A percentile compares a stretch with the other conserved stretches of the same genome.
phyloP scores from a whole-genome alignment of 2,888 invertebrate species.

The Fissipunctia ypsillon region DNA sequence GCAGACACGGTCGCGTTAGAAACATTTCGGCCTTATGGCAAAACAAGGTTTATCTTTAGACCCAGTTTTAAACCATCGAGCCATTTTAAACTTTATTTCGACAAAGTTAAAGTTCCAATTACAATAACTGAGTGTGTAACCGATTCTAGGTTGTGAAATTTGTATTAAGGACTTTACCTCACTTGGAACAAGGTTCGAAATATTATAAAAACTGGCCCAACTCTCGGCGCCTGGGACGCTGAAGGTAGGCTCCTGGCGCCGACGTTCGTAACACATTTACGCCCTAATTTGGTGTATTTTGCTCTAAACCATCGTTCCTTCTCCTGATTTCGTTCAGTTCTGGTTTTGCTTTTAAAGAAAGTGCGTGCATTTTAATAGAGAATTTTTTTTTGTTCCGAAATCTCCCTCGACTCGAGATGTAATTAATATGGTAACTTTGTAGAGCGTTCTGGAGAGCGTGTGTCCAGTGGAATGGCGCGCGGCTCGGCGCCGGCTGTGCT shows the following conservation, averaged over 20 bases:
- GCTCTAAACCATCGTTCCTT: background rate
- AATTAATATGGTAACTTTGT: conserved; percentile 6
- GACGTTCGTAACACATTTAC: background rate
- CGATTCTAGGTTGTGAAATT: background rate
- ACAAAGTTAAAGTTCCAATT: background rate
- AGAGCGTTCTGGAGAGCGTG: conserved; percentile 94
- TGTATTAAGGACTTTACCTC: background rate
- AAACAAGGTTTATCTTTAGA: no score
- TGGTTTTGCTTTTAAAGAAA: background rate
- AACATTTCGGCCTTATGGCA: background rate
- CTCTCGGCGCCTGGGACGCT: background rate
- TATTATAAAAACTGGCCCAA: background rate
- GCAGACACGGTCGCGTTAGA: no score
- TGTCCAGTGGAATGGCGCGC: conserved; percentile 97
- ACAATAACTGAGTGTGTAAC: no score
- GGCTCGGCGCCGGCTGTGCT: conserved; percentile 93
- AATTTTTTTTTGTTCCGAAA: background rate
- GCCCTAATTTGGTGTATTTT: background rate
- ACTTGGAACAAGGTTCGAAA: background rate
- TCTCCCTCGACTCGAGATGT: background rate
- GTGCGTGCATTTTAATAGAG: background rate
- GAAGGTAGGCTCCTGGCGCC: background rate
- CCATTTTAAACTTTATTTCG: background rate
- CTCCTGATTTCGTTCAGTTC: no score
- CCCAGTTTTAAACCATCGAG: background rate